These are phyloP conservation scores for Gari tellinella DNA, from an alignment of 2,888 invertebrate genomes.

Conservation along the genomic window DNA sequence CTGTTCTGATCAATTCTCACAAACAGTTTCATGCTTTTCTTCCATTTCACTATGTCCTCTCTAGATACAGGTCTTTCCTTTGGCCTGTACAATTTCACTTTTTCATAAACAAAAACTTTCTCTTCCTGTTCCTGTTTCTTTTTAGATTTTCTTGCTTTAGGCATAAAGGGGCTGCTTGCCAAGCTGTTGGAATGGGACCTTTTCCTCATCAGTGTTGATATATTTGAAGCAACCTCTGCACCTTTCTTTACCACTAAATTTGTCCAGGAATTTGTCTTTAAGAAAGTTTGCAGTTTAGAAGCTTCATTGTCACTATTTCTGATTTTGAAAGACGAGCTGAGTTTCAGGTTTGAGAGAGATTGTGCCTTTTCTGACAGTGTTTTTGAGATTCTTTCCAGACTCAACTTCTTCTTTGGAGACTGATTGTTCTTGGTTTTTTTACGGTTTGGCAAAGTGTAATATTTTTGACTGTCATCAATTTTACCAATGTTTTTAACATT, in stretches of 20 bases:
- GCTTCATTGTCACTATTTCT: constrained; percentile 51
- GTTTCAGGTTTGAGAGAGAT: constrained; percentile 44
- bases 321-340: constrained; percentile 51
- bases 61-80: constrained; percentile 34
- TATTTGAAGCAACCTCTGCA: constrained; percentile 44
- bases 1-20: constrained; percentile 19
- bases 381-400: constrained; percentile 50
- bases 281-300: constrained; percentile 26
- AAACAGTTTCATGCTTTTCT: constrained; percentile 40
- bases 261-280: constrained; percentile 49
- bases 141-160: constrained; percentile 23
- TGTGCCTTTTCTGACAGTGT: constrained; percentile 48
- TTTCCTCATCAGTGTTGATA: constrained; percentile 46
- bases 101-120: constrained; percentile 49
- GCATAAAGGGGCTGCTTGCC: constrained; percentile 51
- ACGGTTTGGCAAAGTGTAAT: constrained; percentile 48
- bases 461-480: constrained; percentile 30
- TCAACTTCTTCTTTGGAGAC: constrained; percentile 28
- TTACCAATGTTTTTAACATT: constrained; percentile 3
- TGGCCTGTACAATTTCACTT: constrained; percentile 28
- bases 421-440: constrained; percentile 34
- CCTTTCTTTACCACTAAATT: constrained; percentile 52
- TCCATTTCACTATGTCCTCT: constrained; percentile 38
- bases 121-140: constrained; percentile 26
- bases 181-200: constrained; percentile 43